Evolutionary conservation across 1,140 invertebrate genomes (phyloP), one percentile per base, ranked within the genome.

Genomic region (Ips typographus): DNA sequence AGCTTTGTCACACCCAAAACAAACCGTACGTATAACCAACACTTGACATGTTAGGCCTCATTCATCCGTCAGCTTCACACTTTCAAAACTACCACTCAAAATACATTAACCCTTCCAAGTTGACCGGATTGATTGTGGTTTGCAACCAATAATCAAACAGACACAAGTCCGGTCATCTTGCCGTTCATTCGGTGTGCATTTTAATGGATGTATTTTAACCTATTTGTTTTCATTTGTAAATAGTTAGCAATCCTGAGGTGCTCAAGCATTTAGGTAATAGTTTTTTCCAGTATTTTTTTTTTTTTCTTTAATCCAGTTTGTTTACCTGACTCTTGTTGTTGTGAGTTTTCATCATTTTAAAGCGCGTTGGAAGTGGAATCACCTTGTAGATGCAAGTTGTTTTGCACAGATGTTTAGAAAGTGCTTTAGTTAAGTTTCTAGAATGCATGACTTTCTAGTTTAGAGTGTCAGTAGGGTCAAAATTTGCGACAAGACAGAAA

Each of bases 221-320:
- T 75, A 72, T 76, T 74, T 73, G 67, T 74, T 75, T 77, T 74
- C 76, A 72, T 74, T 73, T 76, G 71, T 76, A 76, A 73, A 71
- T 76, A 79, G 78, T 79, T 76, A 75, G 74, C 78, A 79, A 79
- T 77, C 78, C 78, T 62, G 78, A 80, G 73, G 78, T 80, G 74
- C 77, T 80, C 77, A 80, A 80, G 73, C 78, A 79, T 80, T 80
- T 80, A 80, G 78, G 78, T 80, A 80, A 78, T 74, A 75, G 76
- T 71, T 68, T 66, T 76, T 75, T 76, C 60, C 53, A 70, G 57
- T 68, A 52, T 68, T 62, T 51, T 37, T 62, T 68, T 49, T 56
- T 62, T 49, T 62, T 62, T 52, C 8, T 62, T 41, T 67, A 40
- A 63, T 51, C 44, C 55, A 41, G 4, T 60, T 8, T 5, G 5